These are phyloP conservation scores for Pangasius sanitwongsei DNA, from an alignment of 2,797 vertebrate species.

Conservation along the genomic window DNA sequence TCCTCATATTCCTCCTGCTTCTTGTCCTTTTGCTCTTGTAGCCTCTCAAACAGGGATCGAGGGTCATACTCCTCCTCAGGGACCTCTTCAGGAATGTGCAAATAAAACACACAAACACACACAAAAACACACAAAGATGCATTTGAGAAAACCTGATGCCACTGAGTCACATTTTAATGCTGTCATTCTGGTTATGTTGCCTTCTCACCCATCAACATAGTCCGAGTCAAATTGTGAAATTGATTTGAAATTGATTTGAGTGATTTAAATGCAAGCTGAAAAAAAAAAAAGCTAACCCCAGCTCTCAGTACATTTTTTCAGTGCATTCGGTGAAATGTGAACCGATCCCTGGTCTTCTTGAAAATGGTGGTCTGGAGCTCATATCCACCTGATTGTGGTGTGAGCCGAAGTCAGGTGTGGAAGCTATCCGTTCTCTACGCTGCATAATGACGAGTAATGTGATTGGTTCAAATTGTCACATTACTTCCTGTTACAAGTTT, in stretches of 20 bases:
- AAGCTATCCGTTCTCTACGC: background rate
- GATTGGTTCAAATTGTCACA: background rate
- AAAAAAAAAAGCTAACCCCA: background rate
- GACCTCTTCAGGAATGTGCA: slow-evolving; percentile 76
- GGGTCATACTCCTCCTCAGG: slow-evolving; percentile 93
- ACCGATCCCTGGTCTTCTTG: background rate
- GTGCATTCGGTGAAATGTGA: background rate
- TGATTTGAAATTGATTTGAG: background rate
- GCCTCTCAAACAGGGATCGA: slow-evolving; percentile 88
- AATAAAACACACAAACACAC: slow-evolving; percentile 36
- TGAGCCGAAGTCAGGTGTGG: no score
- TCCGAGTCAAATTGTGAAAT: background rate
- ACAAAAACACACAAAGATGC: slow-evolving; percentile 14
- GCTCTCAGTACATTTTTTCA: background rate
- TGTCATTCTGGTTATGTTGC: background rate
- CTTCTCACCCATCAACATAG: background rate
- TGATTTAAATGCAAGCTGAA: background rate
- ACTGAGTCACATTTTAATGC: background rate
- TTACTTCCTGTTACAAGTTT: background rate
- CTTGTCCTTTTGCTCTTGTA: slow-evolving; percentile 96
- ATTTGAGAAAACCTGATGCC: background rate
- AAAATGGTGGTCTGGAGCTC: background rate
- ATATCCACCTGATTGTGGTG: background rate
- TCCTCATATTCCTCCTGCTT: slow-evolving; percentile 97
- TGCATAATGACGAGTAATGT: background rate